Evolutionary conservation across 1,140 invertebrate species (phyloP).

Genomic region (Hycleus phaleratus): DNA sequence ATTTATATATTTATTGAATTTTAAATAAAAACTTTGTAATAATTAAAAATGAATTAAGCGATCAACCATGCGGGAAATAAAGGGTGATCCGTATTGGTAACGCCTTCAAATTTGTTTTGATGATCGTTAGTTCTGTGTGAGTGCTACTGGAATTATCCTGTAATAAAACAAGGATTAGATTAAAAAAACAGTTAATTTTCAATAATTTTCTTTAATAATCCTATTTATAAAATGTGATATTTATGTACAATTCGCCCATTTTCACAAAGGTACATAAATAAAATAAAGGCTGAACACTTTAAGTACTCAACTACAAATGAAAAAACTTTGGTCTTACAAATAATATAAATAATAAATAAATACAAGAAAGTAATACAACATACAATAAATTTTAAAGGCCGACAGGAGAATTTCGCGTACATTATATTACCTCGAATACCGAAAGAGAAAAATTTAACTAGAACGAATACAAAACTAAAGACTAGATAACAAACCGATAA

Average conservation of each 20-base stretch:
- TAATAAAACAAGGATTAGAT: too few species aligned
- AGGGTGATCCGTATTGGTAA: too few species aligned
- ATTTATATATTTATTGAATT: too few species aligned
- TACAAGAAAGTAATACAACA: constrained; percentile 8
- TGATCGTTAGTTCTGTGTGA: too few species aligned
- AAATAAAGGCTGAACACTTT: constrained; percentile 13
- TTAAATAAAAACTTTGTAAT: background rate
- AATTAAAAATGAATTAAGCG: constrained; percentile 12
- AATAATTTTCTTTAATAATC: too few species aligned
- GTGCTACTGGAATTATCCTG: too few species aligned
- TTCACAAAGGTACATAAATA: background rate
- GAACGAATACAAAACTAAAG: constrained; percentile 12
- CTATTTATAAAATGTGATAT: too few species aligned
- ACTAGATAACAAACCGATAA: constrained; percentile 17
- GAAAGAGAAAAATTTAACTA: constrained; percentile 9
- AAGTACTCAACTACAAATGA: constrained; percentile 9
- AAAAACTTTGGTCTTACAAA: constrained; percentile 12
- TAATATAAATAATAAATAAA: constrained; percentile 9
- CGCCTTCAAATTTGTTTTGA: too few species aligned
- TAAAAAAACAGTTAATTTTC: too few species aligned
- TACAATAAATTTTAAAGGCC: background rate
- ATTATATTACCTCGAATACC: constrained; percentile 9
- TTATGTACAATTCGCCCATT: too few species aligned
- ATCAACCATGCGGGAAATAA: background rate
- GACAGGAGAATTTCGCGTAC: background rate